These are phyloP conservation scores for Dryadula phaetusa DNA, from an alignment of 2,888 invertebrate species.

Conservation along the genomic window DNA sequence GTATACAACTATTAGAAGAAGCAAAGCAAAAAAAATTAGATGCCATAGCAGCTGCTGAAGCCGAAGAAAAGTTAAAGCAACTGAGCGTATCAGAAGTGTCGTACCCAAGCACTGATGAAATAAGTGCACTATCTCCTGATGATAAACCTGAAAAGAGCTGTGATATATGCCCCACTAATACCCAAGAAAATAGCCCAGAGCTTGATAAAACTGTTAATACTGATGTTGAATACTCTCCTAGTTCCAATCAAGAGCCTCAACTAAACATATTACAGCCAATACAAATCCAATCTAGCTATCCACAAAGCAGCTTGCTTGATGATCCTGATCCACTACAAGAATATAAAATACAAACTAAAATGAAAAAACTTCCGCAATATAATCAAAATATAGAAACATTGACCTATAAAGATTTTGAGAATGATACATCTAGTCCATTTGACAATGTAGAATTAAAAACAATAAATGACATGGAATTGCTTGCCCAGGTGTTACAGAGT, in stretches of 20 bases:
- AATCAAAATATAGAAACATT: constrained; percentile 72
- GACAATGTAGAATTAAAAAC: constrained; percentile 96
- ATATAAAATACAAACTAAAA: constrained; percentile 66
- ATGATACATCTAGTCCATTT: constrained; percentile 96
- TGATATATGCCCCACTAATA: constrained; percentile 61
- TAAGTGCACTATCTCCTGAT: constrained; percentile 81
- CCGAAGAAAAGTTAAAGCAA: constrained; percentile 81
- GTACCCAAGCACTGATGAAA: constrained; percentile 86
- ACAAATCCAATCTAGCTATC: constrained; percentile 69
- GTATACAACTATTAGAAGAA: constrained; percentile 85
- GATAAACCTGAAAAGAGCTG: constrained; percentile 71
- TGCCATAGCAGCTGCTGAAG: constrained; percentile 76
- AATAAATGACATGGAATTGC: constrained; percentile 95
- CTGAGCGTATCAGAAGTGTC: constrained; percentile 84
- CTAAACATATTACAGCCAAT: constrained; percentile 75
- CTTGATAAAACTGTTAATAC: constrained; percentile 49
- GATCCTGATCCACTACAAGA: constrained; percentile 77
- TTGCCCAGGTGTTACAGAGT: constrained; percentile 89
- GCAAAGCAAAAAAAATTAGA: constrained; percentile 83
- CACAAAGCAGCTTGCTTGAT: constrained; percentile 69
- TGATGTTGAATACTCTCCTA: constrained; percentile 56
- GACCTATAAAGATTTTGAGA: constrained; percentile 92
- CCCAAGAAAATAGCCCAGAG: constrained; percentile 57
- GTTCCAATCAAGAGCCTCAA: constrained; percentile 59
- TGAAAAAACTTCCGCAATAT: constrained; percentile 62